Percentiles rank a stretch among this genome's conserved stretches.
These are phyloP conservation scores for Mactra quadrangularis DNA, from an alignment of 1,140 invertebrate species.

Conservation along the genomic window DNA sequence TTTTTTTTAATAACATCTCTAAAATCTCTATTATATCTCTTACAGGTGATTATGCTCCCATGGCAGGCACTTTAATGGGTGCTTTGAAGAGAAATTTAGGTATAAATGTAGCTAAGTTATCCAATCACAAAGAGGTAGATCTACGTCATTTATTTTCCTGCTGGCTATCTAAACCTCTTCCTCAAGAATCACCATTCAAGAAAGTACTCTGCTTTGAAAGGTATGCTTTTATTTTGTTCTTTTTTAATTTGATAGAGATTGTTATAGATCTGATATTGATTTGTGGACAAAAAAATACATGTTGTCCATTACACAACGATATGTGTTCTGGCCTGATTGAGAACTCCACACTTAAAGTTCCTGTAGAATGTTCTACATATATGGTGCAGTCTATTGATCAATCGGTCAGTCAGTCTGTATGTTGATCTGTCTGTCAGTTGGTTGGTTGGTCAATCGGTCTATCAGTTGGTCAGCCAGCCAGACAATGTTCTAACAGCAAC, in stretches of 20 bases:
- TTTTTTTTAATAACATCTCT: too few species aligned
- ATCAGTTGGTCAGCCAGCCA: too few species aligned
- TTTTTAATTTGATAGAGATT: not conserved
- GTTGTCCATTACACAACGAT: not conserved
- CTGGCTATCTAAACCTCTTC: slow-evolving; percentile 79
- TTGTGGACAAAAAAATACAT: not conserved
- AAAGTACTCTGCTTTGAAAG: slow-evolving; percentile 78
- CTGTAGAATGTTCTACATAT: too few species aligned
- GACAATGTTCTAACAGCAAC: too few species aligned
- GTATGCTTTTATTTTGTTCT: slow-evolving; percentile 49
- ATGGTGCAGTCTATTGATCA: not conserved
- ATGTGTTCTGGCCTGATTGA: not conserved
- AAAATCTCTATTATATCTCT: too few species aligned
- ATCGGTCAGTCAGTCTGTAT: not conserved
- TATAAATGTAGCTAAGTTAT: slow-evolving; percentile 70
- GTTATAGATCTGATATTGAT: not conserved
- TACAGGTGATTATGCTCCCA: slow-evolving; percentile 77
- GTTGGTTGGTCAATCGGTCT: too few species aligned
- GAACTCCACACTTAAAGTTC: too few species aligned
- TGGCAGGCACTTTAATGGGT: slow-evolving; percentile 74
- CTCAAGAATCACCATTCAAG: slow-evolving; percentile 70
- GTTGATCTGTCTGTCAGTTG: too few species aligned
- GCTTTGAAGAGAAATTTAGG: slow-evolving; percentile 74
- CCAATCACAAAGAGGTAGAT: slow-evolving; percentile 77
- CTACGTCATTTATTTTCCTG: slow-evolving; percentile 78